Conservation (phyloP, 1,140 invertebrate species). For the Ooceraea biroi region DNA sequence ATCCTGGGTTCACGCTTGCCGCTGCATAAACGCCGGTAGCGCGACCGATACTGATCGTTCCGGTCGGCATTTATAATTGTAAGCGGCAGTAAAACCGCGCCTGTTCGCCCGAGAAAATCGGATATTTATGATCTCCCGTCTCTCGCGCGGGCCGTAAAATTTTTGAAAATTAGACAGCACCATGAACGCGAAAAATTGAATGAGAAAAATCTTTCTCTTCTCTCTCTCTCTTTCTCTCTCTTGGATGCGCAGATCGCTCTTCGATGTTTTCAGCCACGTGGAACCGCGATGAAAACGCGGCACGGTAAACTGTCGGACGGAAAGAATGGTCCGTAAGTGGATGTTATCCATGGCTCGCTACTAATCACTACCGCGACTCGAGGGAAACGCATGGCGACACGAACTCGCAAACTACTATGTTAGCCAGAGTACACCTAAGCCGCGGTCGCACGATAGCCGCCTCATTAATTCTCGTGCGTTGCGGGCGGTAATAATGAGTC, state of each 20-base stretch:
- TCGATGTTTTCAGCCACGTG: too few species aligned
- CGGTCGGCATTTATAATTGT: constrained; percentile 64
- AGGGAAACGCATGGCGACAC: background rate
- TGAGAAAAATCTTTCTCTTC: too few species aligned
- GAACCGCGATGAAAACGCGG: too few species aligned
- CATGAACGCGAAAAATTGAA: background rate
- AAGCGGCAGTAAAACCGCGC: constrained; percentile 24
- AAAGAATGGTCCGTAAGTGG: constrained; percentile 11
- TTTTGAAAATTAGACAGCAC: constrained; percentile 25
- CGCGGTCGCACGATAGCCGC: constrained; percentile 59
- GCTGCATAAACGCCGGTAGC: constrained; percentile 65
- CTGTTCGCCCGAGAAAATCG: background rate
- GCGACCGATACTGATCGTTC: constrained; percentile 68
- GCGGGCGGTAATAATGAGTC: constrained; percentile 69
- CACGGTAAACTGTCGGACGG: background rate
- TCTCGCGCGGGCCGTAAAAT: constrained; percentile 17
- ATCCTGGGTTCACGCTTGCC: constrained; percentile 70
- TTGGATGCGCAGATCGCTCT: too few species aligned
- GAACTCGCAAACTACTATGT: background rate
- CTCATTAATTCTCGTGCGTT: constrained; percentile 44
- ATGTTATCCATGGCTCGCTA: background rate
- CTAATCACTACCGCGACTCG: background rate
- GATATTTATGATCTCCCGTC: constrained; percentile 42
- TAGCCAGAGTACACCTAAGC: constrained; percentile 10
- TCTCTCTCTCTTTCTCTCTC: too few species aligned